These are phyloP conservation scores for Trididemnum clinides DNA, from an alignment of 23 tunicate genomes.

Conservation along the genomic window DNA sequence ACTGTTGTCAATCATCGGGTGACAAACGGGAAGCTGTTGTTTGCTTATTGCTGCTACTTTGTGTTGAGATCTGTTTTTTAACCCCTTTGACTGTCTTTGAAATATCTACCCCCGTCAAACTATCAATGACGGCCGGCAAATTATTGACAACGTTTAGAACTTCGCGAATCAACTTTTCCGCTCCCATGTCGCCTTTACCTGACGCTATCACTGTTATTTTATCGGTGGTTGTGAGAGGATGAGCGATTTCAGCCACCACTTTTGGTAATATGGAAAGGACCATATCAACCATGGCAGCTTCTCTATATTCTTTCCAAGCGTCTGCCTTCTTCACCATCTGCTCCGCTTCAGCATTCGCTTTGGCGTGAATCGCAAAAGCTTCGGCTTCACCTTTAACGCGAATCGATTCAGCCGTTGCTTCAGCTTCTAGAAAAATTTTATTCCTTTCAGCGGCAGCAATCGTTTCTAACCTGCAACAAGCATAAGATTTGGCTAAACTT, in stretches of 20 bases:
- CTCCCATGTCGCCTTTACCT: slow-evolving; percentile 93
- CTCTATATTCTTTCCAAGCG: slow-evolving; percentile 94
- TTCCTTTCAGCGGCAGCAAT: slow-evolving; percentile 86
- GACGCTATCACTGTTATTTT: slow-evolving; percentile 89
- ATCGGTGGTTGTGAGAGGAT: slow-evolving; percentile 67
- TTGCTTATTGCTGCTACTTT: too few species aligned
- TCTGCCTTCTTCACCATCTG: slow-evolving; percentile 99
- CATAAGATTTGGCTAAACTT: background rate
- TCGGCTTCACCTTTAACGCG: slow-evolving; percentile 92
- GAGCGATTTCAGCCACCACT: slow-evolving; percentile 97
- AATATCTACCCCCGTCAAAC: slow-evolving; percentile 87
- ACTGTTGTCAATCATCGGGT: too few species aligned
- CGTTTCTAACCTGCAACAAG: slow-evolving; percentile 59
- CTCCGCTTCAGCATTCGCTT: slow-evolving; percentile 93
- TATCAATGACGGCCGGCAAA: slow-evolving; percentile 79
- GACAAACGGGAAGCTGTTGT: too few species aligned
- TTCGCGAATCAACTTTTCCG: slow-evolving; percentile 88
- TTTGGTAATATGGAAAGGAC: slow-evolving; percentile 83
- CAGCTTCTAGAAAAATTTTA: slow-evolving; percentile 90
- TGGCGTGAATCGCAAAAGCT: slow-evolving; percentile 92
- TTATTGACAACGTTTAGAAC: slow-evolving; percentile 85
- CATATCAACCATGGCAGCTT: slow-evolving; percentile 99
- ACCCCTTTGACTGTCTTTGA: slow-evolving; percentile 59
- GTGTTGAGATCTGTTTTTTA: too few species aligned
- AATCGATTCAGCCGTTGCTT: slow-evolving; percentile 87